Base-by-base conservation (phyloP, 2,888 invertebrate genomes). In the Chironomus tentans region DNA sequence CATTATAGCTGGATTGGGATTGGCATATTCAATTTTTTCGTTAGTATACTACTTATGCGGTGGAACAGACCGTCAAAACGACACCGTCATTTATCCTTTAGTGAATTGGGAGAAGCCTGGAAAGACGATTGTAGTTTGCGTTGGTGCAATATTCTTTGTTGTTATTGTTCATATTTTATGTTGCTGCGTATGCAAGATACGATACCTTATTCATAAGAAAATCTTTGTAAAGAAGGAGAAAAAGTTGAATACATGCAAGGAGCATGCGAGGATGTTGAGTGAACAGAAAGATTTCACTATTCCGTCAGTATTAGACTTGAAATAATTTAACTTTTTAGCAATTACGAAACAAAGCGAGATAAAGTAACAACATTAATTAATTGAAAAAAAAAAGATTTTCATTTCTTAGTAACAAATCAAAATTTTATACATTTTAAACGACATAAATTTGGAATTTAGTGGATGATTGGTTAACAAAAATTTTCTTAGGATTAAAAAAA, bases 101-200 rank as follows among this genome's bases (percentile, higher is more conserved):
- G 82, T 94, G 79, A 89, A 94, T 84, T 94, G 94, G 93, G 83
- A 87, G 21, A 86, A 87, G 65, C 91, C 92, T 0, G 86, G 87
- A 4, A 80, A 82, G 75, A 87, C 92, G 0, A 79, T 86, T 10
- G 81, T 88, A 4, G 86, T 74, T 21, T 74, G 74, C 24, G 65
- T 65, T 18, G 74, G 48, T n/a, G 74, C 28, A n/a, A 68, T 74
- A n/a, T 74, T 74, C 28, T 74, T 74, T 68, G 74, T 68, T 18
- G 68, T 74, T 21, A 12, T 74, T 18, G 74, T 74, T 46, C 74
- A 74, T 47, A 68, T 74, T 21, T 22, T 74, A 21, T 62, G 62
- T 15, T 74, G 74, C 18, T 65, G 74, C 13, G 22, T 47, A 21
- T 68, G 74, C 68, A 74, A 74, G 48, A n/a, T 74, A 12, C 74